phyloP scores from a whole-genome alignment of 2,888 invertebrate genomes.

The Erebia ligea region DNA sequence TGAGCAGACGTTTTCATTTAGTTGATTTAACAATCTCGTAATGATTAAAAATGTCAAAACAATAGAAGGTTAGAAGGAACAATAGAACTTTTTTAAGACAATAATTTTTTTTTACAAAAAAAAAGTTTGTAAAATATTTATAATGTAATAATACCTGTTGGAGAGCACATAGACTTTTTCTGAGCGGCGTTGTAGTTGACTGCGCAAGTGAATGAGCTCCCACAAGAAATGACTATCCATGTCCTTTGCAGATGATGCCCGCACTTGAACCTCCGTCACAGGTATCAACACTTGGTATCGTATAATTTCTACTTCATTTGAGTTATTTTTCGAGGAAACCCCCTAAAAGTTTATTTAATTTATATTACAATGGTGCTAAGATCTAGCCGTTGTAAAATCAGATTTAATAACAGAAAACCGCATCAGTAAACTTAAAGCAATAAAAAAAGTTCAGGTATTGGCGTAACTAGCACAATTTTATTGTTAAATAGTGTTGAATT shows the following conservation, averaged over 20 bases:
- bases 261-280: slow-evolving; percentile 98
- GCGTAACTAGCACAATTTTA: too few species aligned
- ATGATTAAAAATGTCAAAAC: too few species aligned
- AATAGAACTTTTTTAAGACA: too few species aligned
- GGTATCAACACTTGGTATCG: slow-evolving; percentile 98
- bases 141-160: slow-evolving; percentile 87
- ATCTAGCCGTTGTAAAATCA: neutral
- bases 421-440: neutral
- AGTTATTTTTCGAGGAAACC: slow-evolving; percentile 92
- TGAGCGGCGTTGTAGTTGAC: slow-evolving; percentile 95
- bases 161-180: slow-evolving; percentile 98
- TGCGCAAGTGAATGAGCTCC: slow-evolving; percentile 97
- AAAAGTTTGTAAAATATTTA: too few species aligned
- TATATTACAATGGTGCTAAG: neutral
- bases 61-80: too few species aligned
- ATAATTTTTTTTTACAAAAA: too few species aligned
- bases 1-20: too few species aligned
- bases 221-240: slow-evolving; percentile 98
- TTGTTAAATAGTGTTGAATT: too few species aligned
- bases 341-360: slow-evolving; percentile 81
- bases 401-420: neutral
- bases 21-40: too few species aligned
- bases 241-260: slow-evolving; percentile 96
- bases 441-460: too few species aligned
- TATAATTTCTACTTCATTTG: slow-evolving; percentile 97